Evolutionary conservation across 2,113 vertebrate species (phyloP), one percentile per base, ranked within the genome.

Genomic region (Ginglymostoma cirratum): DNA sequence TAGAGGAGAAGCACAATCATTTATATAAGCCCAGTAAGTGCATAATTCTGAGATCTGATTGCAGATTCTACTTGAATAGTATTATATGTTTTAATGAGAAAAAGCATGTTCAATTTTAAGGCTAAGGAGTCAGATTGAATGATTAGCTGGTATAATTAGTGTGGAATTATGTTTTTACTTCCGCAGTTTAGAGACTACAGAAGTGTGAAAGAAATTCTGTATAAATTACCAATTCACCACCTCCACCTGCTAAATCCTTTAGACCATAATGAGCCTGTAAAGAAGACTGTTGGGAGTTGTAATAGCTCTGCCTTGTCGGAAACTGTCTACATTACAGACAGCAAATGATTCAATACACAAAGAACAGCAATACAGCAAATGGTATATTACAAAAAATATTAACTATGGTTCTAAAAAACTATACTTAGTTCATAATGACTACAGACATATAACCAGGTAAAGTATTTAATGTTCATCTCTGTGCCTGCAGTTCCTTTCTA

Each of bases 141-240:
- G 38, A 83, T 83, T 83, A 83, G 5, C 38, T 45, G 38, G 42
- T 83, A 17, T 83, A 42, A 83, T 83, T 83, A 42, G 80, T 83
- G 80, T 83, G 19, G 19, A 83, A 83, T 83, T 83, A 83, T 83
- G 80, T 42, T 83, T 83, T 83, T 83, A 83, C 42, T 83, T 83
- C 80, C 38, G 38, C 80, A 83, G 38, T 83, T 83, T 38, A 83
- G 38, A 83, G 80, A 42, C 80, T 42, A 5, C 80, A 83, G 80
- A 23, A 83, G 80, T 83, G 38, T 83, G 45, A 42, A 83, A 83
- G 80, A 83, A 45, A 83, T 83, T 83, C 80, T 45, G 38, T 83
- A 83, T 38, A 83, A 83, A 83, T 83, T 83, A 83, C 80, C 15
- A 38, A 83, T 83, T 83, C 80, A 83, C 38, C 14, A 42, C 34